These are phyloP conservation scores for Tenualosa ilisha DNA, from an alignment of 2,797 vertebrate genomes.

Conservation along the genomic window DNA sequence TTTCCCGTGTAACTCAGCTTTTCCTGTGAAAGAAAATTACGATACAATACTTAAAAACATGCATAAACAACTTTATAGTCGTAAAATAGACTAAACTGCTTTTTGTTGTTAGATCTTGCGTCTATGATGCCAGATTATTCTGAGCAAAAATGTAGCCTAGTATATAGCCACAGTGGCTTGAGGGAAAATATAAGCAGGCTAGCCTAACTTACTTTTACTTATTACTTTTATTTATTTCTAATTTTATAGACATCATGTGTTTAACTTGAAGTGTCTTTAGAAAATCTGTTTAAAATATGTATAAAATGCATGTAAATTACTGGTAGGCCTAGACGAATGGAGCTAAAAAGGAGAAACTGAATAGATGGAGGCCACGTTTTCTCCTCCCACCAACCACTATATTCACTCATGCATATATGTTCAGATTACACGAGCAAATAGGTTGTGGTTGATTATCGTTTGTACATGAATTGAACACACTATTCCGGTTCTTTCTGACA, in stretches of 20 bases:
- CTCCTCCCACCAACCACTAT: slow-evolving; percentile 75
- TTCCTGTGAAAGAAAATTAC: slow-evolving; percentile 73
- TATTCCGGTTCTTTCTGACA: not conserved
- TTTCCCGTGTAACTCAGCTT: slow-evolving; percentile 94
- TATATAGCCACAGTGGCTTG: no score
- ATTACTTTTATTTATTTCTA: not conserved
- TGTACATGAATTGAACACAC: not conserved
- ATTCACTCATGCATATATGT: slow-evolving; percentile 10
- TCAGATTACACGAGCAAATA: slow-evolving; percentile 36
- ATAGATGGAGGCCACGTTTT: slow-evolving; percentile 75
- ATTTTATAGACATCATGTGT: not conserved
- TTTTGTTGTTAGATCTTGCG: not conserved
- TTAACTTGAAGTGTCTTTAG: not conserved
- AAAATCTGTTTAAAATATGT: slow-evolving; percentile 33
- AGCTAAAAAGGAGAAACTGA: not conserved
- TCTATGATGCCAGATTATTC: not conserved
- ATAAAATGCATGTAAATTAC: slow-evolving; percentile 70
- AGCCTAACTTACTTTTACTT: not conserved
- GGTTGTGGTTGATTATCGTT: not conserved
- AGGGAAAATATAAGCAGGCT: not conserved
- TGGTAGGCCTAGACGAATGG: slow-evolving; percentile 68
- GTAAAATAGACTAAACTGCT: not conserved
- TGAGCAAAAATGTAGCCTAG: no score
- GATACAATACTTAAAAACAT: slow-evolving; percentile 3
- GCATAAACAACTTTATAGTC: not conserved